These are phyloP conservation scores for Electrona antarctica DNA, from an alignment of 2,113 vertebrate species.

Conservation along the genomic window DNA sequence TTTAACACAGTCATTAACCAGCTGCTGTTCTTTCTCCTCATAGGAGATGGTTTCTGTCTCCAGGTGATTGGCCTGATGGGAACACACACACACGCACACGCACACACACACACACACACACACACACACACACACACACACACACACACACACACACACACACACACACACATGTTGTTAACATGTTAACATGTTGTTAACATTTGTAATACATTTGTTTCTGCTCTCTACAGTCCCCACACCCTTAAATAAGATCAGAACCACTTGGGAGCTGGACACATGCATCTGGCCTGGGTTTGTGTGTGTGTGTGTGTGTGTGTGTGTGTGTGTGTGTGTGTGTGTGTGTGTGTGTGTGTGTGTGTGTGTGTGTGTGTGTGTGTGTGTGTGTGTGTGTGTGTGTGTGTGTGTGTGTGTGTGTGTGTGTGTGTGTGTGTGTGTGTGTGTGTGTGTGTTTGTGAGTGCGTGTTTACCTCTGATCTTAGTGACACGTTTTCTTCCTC, in stretches of 20 bases:
- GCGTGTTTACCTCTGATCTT: slow-evolving; percentile 85
- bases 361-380: neutral
- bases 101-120: too few relatives aligned
- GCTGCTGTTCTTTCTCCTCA: slow-evolving; percentile 96
- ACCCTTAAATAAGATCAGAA: too few relatives aligned
- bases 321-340: neutral
- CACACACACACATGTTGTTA: too few relatives aligned
- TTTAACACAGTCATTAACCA: slow-evolving; percentile 98
- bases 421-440: neutral
- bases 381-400: neutral
- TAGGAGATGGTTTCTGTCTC: slow-evolving; percentile 97
- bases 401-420: neutral
- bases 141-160: too few relatives aligned
- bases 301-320: neutral
- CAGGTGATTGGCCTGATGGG: slow-evolving; percentile 88
- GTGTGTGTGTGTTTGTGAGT: neutral
- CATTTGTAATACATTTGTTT: too few relatives aligned
- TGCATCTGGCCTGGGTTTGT: neutral
- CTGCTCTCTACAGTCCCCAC: too few relatives aligned
- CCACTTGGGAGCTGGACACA: too few relatives aligned
- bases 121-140: too few relatives aligned
- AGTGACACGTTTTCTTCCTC: slow-evolving; percentile 96
- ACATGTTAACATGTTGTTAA: too few relatives aligned
- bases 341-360: neutral
- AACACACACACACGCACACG: neutral